Percentiles rank a stretch among this genome's conserved stretches.
These are phyloP conservation scores for Paraescarpia echinospica DNA, from an alignment of 1,140 invertebrate genomes.

Conservation along the genomic window DNA sequence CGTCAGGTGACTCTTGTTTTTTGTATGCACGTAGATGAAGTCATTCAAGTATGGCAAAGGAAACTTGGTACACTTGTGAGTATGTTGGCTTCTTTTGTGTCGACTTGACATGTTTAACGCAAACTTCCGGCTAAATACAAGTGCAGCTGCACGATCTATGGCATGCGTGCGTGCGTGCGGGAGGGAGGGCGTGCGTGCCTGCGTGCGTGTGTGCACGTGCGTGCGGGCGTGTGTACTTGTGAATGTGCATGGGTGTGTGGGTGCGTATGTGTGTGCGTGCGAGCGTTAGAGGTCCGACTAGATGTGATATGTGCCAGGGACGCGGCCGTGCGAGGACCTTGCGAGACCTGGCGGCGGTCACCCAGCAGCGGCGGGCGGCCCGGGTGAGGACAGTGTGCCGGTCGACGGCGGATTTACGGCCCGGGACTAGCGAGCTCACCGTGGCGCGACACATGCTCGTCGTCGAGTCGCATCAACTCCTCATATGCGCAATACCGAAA, in stretches of 20 bases:
- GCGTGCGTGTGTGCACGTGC: no score
- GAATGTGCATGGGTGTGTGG: no score
- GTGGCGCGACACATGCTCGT: neutral
- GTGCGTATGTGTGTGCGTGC: no score
- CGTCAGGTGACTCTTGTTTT: neutral
- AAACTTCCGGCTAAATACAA: neutral
- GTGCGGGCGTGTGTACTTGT: no score
- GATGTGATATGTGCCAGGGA: neutral
- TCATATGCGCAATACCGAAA: neutral
- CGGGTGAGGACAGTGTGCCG: neutral
- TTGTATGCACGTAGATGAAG: neutral
- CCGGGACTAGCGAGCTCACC: neutral
- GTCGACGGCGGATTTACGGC: neutral
- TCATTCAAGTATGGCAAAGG: neutral
- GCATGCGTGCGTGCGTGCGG: no score
- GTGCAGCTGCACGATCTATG: neutral
- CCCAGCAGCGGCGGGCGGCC: neutral
- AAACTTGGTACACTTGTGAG: neutral
- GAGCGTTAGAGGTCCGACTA: no score
- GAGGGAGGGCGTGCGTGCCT: no score
- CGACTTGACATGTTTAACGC: neutral
- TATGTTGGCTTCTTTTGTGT: neutral
- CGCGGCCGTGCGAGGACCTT: neutral
- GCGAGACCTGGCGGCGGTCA: neutral
- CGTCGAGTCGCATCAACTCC: neutral